These are phyloP conservation scores for Sminthurides aquaticus DNA, from an alignment of 2,888 invertebrate genomes.

Conservation along the genomic window DNA sequence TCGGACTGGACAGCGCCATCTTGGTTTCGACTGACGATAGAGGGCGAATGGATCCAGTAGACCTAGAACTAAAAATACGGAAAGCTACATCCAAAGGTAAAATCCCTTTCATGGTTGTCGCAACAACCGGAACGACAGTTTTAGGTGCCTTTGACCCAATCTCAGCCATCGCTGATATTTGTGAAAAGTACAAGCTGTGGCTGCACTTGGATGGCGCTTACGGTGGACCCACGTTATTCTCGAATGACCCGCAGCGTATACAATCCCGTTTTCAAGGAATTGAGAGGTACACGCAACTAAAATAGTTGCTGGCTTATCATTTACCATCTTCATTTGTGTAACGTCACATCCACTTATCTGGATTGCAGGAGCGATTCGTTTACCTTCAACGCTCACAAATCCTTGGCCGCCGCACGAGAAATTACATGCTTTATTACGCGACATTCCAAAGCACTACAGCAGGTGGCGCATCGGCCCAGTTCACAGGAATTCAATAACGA, in stretches of 20 bases:
- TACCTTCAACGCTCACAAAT: slow-evolving; percentile 17
- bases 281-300: slow-evolving; percentile 11
- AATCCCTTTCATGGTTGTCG: slow-evolving; percentile 17
- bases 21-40: background rate
- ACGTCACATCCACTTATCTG: background rate
- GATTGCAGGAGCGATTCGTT: slow-evolving; percentile 14
- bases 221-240: slow-evolving; percentile 27
- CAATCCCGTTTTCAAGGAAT: slow-evolving; percentile 21
- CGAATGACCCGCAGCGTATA: slow-evolving; percentile 11
- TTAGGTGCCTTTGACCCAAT: slow-evolving; percentile 16
- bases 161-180: slow-evolving; percentile 9
- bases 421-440: background rate
- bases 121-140: slow-evolving; percentile 23
- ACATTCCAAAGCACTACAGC: background rate
- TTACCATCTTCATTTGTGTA: background rate
- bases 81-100: slow-evolving; percentile 1
- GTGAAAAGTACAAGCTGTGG: slow-evolving; percentile 15
- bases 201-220: slow-evolving; percentile 23
- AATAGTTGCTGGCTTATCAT: background rate
- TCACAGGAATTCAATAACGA: slow-evolving; percentile 12
- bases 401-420: background rate
- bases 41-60: background rate
- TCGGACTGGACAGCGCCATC: background rate
- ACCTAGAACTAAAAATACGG: slow-evolving; percentile 11
- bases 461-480: slow-evolving; percentile 6